Evolutionary conservation across 2,797 vertebrate species (phyloP).

Genomic region (Ataeniobius toweri): DNA sequence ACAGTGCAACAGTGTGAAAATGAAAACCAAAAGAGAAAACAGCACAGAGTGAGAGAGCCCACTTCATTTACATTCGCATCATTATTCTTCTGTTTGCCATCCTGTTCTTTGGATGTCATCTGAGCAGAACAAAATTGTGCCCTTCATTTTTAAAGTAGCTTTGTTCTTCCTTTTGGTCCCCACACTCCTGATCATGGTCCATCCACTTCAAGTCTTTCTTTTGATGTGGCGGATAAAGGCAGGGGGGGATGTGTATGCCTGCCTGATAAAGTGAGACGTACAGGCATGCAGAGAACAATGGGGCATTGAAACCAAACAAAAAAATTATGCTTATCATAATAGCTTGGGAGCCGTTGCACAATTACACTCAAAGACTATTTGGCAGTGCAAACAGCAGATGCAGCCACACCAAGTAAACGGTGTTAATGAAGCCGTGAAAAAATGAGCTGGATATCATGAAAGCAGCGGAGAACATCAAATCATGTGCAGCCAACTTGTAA

Average conservation of each 20-base stretch:
- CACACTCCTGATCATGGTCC: slow-evolving; percentile 56
- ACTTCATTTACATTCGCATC: slow-evolving; percentile 49
- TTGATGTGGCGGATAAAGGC: slow-evolving; percentile 71
- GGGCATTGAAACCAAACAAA: slow-evolving; percentile 45
- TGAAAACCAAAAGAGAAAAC: slow-evolving; percentile 36
- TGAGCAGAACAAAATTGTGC: slow-evolving; percentile 46
- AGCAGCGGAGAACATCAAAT: slow-evolving; percentile 34
- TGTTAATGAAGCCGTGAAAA: slow-evolving; percentile 62
- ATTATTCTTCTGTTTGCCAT: slow-evolving; percentile 23
- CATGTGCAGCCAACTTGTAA: slow-evolving; percentile 60
- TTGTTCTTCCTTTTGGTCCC: slow-evolving; percentile 57
- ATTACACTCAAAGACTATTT: slow-evolving; percentile 53
- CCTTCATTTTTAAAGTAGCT: slow-evolving; percentile 47
- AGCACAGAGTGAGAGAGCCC: slow-evolving; percentile 34
- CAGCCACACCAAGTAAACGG: slow-evolving; percentile 52
- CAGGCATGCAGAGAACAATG: slow-evolving; percentile 64
- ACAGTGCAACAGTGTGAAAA: slow-evolving; percentile 19
- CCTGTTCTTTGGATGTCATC: slow-evolving; percentile 42
- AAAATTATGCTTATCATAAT: slow-evolving; percentile 63
- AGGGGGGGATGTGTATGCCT: slow-evolving; percentile 59
- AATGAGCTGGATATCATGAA: slow-evolving; percentile 42
- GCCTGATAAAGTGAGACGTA: slow-evolving; percentile 56
- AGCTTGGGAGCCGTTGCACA: slow-evolving; percentile 47
- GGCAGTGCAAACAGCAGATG: slow-evolving; percentile 52
- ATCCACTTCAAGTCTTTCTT: slow-evolving; percentile 57